Conservation (phyloP, 2,888 invertebrate genomes). For the Noctua fimbriata region DNA sequence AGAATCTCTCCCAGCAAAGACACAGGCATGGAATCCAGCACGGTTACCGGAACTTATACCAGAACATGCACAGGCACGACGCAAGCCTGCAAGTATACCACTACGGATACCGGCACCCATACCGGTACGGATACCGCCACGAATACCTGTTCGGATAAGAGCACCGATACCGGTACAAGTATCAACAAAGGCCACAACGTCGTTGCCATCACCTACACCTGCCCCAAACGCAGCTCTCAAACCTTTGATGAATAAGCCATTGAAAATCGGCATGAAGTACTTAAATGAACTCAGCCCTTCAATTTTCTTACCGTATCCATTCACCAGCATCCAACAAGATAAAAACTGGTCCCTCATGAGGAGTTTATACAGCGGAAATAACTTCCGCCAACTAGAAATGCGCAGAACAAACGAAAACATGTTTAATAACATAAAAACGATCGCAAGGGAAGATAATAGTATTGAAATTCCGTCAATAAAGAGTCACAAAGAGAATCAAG, state of each 20-base stretch:
- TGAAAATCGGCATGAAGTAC: slow-evolving; percentile 25
- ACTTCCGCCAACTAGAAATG: slow-evolving; percentile 64
- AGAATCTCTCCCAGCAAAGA: not conserved
- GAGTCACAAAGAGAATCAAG: slow-evolving; percentile 54
- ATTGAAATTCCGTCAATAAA: slow-evolving; percentile 35
- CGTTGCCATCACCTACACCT: not conserved
- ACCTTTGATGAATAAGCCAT: not conserved
- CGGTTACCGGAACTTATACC: not conserved
- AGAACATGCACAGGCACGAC: no score
- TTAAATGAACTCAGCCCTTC: slow-evolving; percentile 68
- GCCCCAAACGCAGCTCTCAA: slow-evolving; percentile 9
- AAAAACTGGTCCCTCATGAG: slow-evolving; percentile 56
- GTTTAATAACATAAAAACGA: slow-evolving; percentile 16
- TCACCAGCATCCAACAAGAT: slow-evolving; percentile 73
- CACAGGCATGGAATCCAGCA: not conserved
- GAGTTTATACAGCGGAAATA: slow-evolving; percentile 52
- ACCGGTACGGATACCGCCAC: no score
- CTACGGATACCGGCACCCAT: no score
- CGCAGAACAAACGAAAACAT: slow-evolving; percentile 63
- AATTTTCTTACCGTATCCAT: slow-evolving; percentile 78
- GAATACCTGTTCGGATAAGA: no score
- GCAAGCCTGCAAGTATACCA: no score
- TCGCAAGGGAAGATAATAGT: not conserved
- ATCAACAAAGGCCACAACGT: not conserved
- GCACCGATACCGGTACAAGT: not conserved